Evolutionary conservation across 2,888 invertebrate genomes (phyloP).

Genomic region (Polydrusus tereticollis): DNA sequence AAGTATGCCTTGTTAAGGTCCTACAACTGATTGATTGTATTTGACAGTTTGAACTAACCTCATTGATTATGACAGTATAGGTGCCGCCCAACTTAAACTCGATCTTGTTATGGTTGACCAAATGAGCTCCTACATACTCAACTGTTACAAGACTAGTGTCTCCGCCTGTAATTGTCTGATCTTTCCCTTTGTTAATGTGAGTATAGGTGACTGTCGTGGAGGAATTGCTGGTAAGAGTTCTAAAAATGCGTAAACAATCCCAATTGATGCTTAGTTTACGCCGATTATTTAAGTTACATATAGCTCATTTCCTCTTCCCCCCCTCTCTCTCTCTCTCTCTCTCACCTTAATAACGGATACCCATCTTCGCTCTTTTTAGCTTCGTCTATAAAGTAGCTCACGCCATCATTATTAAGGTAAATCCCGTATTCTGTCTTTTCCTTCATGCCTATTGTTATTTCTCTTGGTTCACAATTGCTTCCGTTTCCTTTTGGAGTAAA

Average conservation of each 20-base stretch:
- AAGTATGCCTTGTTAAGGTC: no score
- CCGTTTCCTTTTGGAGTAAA: background rate
- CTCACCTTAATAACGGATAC: conserved; percentile 69
- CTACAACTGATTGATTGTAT: background rate
- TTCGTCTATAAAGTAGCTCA: conserved; percentile 65
- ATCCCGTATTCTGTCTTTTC: conserved; percentile 53
- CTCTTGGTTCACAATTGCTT: background rate
- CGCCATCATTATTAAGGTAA: conserved; percentile 45
- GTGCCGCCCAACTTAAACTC: conserved; percentile 74
- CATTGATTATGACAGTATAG: conserved; percentile 65
- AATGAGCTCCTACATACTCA: conserved; percentile 50
- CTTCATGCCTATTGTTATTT: conserved; percentile 12
- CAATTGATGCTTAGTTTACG: no score
- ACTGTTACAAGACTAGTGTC: conserved; percentile 30
- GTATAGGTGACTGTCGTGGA: conserved; percentile 10
- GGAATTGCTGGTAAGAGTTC: conserved; percentile 20
- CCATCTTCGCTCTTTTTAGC: conserved; percentile 71
- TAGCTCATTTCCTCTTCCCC: no score
- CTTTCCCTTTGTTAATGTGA: background rate
- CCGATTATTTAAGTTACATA: no score
- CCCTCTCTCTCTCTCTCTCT: no score
- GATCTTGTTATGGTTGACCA: background rate
- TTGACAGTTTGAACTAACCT: background rate
- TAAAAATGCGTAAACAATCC: background rate
- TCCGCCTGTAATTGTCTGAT: conserved; percentile 29